Conservation (phyloP, 2,113 vertebrate genomes). For the Erythrocebus patas region DNA sequence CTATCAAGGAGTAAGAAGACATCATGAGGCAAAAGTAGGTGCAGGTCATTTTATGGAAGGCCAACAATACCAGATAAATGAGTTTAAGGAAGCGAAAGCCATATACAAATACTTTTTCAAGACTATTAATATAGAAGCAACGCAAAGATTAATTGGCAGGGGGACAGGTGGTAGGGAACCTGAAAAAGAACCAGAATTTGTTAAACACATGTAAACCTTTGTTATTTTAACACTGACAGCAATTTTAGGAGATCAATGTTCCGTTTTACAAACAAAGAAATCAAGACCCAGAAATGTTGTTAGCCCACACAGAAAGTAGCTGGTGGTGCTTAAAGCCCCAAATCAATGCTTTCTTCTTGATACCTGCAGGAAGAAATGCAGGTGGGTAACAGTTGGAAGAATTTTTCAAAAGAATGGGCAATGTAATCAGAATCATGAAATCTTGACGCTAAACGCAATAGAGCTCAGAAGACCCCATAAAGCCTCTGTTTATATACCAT, state of each 20-base stretch:
- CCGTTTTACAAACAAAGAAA: conserved; percentile 39
- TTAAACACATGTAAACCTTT: not conserved
- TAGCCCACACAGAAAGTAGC: not conserved
- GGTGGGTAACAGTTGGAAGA: not conserved
- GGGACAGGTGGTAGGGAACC: not conserved
- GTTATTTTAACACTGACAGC: not conserved
- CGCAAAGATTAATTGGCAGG: not conserved
- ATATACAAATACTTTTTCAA: not conserved
- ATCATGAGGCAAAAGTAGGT: not conserved
- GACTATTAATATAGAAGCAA: conserved; percentile 5
- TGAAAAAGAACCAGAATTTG: not conserved
- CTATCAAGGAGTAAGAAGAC: not conserved
- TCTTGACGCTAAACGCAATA: not conserved
- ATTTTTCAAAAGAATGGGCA: not conserved
- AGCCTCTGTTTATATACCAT: not conserved
- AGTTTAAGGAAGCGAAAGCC: not conserved
- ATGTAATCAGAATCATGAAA: not conserved
- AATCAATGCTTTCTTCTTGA: not conserved
- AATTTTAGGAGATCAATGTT: not conserved
- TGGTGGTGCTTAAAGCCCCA: not conserved
- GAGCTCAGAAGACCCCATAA: not conserved
- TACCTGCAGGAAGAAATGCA: not conserved
- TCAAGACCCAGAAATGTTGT: not conserved
- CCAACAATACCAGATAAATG: not conserved
- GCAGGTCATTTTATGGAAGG: not conserved